Evolutionary conservation across 1,140 invertebrate species (phyloP).

Genomic region (Notospermus geniculatus): DNA sequence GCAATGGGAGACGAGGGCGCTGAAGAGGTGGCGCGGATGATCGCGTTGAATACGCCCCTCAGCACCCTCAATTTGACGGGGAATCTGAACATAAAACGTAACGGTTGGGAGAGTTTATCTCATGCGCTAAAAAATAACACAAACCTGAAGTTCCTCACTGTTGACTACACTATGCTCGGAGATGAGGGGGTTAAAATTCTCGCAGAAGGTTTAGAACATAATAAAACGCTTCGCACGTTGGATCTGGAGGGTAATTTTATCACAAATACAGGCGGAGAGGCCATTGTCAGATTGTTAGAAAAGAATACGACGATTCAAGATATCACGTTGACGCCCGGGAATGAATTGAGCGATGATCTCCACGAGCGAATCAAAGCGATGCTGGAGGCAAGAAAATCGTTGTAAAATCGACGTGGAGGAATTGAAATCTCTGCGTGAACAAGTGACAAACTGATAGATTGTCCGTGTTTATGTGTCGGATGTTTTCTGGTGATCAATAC

Average conservation of each 20-base stretch:
- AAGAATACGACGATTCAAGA: slow-evolving; percentile 35
- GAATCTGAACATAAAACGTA: slow-evolving; percentile 23
- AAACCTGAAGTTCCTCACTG: slow-evolving; percentile 25
- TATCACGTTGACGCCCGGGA: slow-evolving; percentile 33
- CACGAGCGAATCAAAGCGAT: background rate
- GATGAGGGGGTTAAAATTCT: slow-evolving; percentile 32
- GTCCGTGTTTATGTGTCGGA: no score
- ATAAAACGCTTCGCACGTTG: slow-evolving; percentile 27
- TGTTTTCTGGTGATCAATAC: no score
- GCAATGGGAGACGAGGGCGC: slow-evolving; percentile 6
- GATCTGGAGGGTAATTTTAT: slow-evolving; percentile 34
- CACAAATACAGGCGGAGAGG: slow-evolving; percentile 27
- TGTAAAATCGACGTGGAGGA: no score
- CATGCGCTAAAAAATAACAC: slow-evolving; percentile 33
- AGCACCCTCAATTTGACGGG: slow-evolving; percentile 32
- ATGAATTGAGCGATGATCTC: slow-evolving; percentile 25
- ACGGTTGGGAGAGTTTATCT: slow-evolving; percentile 32
- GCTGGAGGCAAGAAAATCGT: no score
- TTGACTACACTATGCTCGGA: slow-evolving; percentile 34
- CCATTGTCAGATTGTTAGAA: slow-evolving; percentile 33
- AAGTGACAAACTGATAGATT: no score
- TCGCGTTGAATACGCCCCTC: slow-evolving; percentile 25
- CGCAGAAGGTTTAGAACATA: slow-evolving; percentile 25
- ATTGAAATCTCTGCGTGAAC: no score
- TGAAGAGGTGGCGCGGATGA: slow-evolving; percentile 6